Base-by-base conservation (phyloP, 2,113 vertebrate genomes). In the Zapornia atra region DNA sequence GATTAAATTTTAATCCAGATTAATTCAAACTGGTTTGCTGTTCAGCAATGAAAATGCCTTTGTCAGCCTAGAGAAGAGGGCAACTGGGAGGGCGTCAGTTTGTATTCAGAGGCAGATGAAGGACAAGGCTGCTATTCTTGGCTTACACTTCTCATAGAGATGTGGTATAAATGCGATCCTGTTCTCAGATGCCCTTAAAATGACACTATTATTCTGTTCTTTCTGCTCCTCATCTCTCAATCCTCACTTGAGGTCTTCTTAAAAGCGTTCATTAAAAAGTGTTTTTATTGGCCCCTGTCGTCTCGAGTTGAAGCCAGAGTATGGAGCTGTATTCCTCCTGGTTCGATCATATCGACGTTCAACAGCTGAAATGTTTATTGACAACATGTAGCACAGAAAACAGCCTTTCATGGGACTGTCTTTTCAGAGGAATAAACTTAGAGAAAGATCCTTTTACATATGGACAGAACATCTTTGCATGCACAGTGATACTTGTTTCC, bases 1-100 rank as follows among this genome's bases (percentile, higher is more conserved):
- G 63, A 83, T 77, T 95, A 36, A 36, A 65, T 92, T 93, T 92
- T 83, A 95, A 82, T 77, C 92, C 91, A 77, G 68, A 92, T 57
- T 90, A 77, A 88, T 83, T 88, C 40, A 72, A 88, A 69, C 50
- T 57, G 44, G 29, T 93, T 64, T 76, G 61, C 66, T 80, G n/a
- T 31, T 86, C 75, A 50, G 59, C 79, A 72, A n/a, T 57, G 85
- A 82, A 66, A 93, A 90, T 46, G 69, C 33, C 44, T 80, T 79
- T 86, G 75, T 92, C 88, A 92, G 63, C 20, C 66, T 69, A 48
- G 71, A 69, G 66, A 68, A 76, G 68, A 54, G 40, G 60, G 71
- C 53, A 69, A 34, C n/a, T 44, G 54, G 44, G 40, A 92, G 63
- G 59, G 63, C 57, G 85, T 61, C 29, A 46, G 61, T 71, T 82